phyloP scores from a whole-genome alignment of 2,888 invertebrate species.

The Meghimatium bilineatum region DNA sequence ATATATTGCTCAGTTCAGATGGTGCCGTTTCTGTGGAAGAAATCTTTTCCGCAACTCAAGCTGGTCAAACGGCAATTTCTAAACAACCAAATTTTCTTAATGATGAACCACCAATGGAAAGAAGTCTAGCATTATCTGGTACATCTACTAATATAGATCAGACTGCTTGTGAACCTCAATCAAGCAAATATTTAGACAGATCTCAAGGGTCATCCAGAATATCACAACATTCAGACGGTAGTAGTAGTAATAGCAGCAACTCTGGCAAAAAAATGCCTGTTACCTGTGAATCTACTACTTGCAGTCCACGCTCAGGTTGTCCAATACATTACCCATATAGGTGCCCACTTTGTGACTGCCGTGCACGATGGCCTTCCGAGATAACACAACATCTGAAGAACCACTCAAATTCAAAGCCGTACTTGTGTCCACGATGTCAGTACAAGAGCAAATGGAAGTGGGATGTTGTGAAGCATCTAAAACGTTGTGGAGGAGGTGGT shows the following conservation, averaged over 20 bases:
- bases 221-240: background rate
- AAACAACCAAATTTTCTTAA: slow-evolving; percentile 49
- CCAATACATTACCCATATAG: slow-evolving; percentile 71
- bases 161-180: background rate
- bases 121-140: background rate
- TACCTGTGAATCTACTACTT: too few species aligned
- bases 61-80: slow-evolving; percentile 45
- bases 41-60: slow-evolving; percentile 43
- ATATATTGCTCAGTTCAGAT: too few species aligned
- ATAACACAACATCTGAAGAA: slow-evolving; percentile 78
- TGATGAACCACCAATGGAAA: slow-evolving; percentile 40
- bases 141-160: background rate
- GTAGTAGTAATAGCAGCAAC: background rate
- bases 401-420: slow-evolving; percentile 76
- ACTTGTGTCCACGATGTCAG: slow-evolving; percentile 75
- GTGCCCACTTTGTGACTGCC: slow-evolving; percentile 75
- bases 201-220: slow-evolving; percentile 17
- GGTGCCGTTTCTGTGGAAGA: slow-evolving; percentile 16
- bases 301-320: background rate
- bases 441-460: slow-evolving; percentile 78
- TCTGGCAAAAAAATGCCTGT: background rate
- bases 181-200: background rate
- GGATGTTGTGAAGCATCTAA: slow-evolving; percentile 77
- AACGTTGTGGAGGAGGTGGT: slow-evolving; percentile 74
- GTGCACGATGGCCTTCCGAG: slow-evolving; percentile 77